Conservation (phyloP, 30 jellyfish, hydroid and myxozoan genomes). For the Chrysaora quinquecirrha region DNA sequence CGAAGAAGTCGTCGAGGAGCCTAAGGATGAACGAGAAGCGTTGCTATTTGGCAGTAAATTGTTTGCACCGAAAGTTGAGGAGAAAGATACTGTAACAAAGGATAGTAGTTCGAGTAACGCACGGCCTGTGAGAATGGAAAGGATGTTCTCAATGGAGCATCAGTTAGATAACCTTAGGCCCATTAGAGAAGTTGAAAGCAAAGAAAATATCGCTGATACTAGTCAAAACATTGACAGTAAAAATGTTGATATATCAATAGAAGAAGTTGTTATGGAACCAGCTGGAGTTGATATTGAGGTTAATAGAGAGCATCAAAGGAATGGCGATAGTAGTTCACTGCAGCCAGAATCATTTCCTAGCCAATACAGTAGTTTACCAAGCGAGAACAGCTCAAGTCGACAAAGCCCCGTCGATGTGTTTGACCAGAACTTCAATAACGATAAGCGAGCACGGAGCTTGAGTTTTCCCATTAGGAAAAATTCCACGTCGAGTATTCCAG, state of each 20-base stretch:
- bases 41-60: conserved; percentile 29
- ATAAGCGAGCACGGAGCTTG: conserved; percentile 85
- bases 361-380: conserved; percentile 60
- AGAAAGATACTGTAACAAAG: conserved; percentile 1
- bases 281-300: conserved; percentile 51
- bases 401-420: conserved; percentile 54
- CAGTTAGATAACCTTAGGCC: conserved; percentile 64
- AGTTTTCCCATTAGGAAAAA: conserved; percentile 68
- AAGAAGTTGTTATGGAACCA: conserved; percentile 24
- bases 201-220: conserved; percentile 50
- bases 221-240: conserved; percentile 3
- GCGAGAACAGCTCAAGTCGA: conserved; percentile 67
- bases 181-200: conserved; percentile 70
- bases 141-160: conserved; percentile 51
- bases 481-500: conserved; percentile 29
- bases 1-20: conserved; percentile 67
- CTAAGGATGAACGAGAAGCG: conserved; percentile 55
- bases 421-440: conserved; percentile 36
- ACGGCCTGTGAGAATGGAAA: conserved; percentile 42
- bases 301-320: conserved; percentile 12
- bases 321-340: conserved; percentile 32
- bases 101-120: background rate
- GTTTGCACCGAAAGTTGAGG: background rate
- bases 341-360: conserved; percentile 66
- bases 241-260: conserved; percentile 9